Evolutionary conservation across 2,113 vertebrate species (phyloP), one percentile per base, ranked within the genome.

Genomic region (Daphoenositta chrysoptera): DNA sequence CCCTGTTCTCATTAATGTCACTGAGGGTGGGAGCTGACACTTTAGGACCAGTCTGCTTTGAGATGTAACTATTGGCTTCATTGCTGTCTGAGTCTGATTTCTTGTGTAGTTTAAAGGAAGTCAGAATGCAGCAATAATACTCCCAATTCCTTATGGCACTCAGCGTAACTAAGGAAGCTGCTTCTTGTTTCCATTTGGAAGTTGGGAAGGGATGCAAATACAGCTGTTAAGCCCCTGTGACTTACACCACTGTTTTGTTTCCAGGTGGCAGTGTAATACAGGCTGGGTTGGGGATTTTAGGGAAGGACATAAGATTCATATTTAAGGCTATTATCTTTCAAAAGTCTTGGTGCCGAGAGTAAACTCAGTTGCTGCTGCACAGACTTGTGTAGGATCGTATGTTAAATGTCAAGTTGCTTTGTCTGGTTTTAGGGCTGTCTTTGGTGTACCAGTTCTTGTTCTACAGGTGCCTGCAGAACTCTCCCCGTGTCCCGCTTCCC

Each of bases 1-100:
- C 22, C 35, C 19, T 23, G 16, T 51, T 60, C 24, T n/a, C 24
- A 3, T 35, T 11, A 2, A 17, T 13, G 56, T 19, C 13, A 5
- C 47, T 13, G 61, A 24, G 15, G 1, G 15, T 50, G 50, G 70
- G 13, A 15, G 42, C 42, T 45, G 39, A 10, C 16, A 10, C 8
- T 3, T 23, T 0, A 16, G 63, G 51, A 13, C 22, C 2, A 6
- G 28, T 45, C 51, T 68, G 33, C 61, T 58, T 15, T 0, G 16
- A 42, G 47, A 4, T 35, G 7, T 17, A 40, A 21, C 26, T 16
- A 2, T 13, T 16, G 33, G 18, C 8, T 15, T 78, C 23, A 9
- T 54, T 22, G 2, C 37, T 28, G 35, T 11, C 37, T 26, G 15
- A 17, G 35, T 42, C 48, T 68, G 48, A 13, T n/a, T 80, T 71